These are phyloP conservation scores for Drosophila lini DNA, from an alignment of 1,140 invertebrate genomes.

Conservation along the genomic window DNA sequence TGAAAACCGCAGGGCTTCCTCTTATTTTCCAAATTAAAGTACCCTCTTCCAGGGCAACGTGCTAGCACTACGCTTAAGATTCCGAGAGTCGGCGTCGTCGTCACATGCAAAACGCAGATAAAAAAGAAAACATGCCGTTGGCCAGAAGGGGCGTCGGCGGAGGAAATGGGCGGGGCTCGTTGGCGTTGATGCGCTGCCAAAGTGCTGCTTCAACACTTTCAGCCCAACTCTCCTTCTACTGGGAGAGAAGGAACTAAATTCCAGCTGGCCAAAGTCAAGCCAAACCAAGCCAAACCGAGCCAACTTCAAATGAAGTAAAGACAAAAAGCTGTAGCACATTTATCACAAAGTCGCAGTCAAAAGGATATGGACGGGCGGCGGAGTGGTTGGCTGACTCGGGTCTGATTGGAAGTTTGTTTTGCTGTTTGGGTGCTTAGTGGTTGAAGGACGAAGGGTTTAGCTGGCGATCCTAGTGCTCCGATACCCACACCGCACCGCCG, in stretches of 20 bases:
- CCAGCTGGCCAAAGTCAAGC: conserved; percentile 25
- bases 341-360: conserved; percentile 76
- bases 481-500: conserved; percentile 15
- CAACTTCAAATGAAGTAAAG: conserved; percentile 80
- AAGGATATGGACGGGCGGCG: conserved; percentile 17
- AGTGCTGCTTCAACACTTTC: conserved; percentile 82
- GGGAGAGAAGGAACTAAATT: conserved; percentile 11
- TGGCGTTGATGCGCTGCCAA: conserved; percentile 80
- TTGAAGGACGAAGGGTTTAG: conserved; percentile 32
- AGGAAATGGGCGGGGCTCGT: conserved; percentile 37
- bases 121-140: conserved; percentile 74
- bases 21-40: not conserved
- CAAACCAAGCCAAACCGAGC: conserved; percentile 36
- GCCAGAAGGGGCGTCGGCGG: conserved; percentile 32
- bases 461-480: conserved; percentile 22
- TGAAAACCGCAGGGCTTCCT: not conserved
- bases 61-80: conserved; percentile 42
- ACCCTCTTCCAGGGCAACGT: conserved; percentile 1
- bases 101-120: conserved; percentile 78
- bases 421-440: conserved; percentile 78
- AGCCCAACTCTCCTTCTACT: conserved; percentile 20
- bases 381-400: conserved; percentile 55
- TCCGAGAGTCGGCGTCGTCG: conserved; percentile 19
- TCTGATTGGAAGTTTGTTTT: conserved; percentile 80
- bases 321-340: conserved; percentile 82